Percentiles rank a stretch among this genome's conserved stretches.
These are phyloP conservation scores for Paratilapia polleni DNA, from an alignment of 2,113 vertebrate genomes.

Conservation along the genomic window DNA sequence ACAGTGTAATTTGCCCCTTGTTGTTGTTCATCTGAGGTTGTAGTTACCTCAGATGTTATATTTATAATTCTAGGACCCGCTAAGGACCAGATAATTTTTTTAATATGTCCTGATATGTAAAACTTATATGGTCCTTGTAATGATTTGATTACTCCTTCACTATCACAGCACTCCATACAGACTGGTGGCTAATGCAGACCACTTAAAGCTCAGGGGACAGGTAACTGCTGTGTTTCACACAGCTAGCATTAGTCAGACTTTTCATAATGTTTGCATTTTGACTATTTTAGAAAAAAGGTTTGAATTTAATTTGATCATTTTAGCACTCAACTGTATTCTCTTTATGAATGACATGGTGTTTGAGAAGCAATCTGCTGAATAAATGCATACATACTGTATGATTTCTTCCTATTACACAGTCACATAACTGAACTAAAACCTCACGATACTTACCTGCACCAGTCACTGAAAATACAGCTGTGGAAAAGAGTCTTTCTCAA, in stretches of 20 bases:
- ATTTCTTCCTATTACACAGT: background rate
- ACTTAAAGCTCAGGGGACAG: slow-evolving; percentile 1
- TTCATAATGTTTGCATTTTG: background rate
- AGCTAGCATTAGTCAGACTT: background rate
- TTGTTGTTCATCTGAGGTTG: too few species aligned
- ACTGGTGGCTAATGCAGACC: slow-evolving; percentile 1
- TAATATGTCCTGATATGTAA: too few species aligned
- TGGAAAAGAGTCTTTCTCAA: background rate
- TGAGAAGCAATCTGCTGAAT: background rate
- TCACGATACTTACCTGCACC: too few species aligned
- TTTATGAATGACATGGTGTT: background rate
- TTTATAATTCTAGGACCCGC: too few species aligned
- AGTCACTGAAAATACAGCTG: too few species aligned
- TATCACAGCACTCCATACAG: background rate
- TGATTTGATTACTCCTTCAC: background rate
- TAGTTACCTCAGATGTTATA: too few species aligned
- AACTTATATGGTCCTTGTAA: background rate
- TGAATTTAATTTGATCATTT: background rate
- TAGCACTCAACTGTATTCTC: background rate
- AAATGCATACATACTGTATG: too few species aligned
- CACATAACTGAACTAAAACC: background rate
- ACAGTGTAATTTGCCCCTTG: too few species aligned
- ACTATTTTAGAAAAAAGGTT: background rate
- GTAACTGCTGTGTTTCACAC: background rate
- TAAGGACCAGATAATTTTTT: too few species aligned